Base-by-base conservation (phyloP, 1,140 invertebrate species). In the Drosophila suzukii region DNA sequence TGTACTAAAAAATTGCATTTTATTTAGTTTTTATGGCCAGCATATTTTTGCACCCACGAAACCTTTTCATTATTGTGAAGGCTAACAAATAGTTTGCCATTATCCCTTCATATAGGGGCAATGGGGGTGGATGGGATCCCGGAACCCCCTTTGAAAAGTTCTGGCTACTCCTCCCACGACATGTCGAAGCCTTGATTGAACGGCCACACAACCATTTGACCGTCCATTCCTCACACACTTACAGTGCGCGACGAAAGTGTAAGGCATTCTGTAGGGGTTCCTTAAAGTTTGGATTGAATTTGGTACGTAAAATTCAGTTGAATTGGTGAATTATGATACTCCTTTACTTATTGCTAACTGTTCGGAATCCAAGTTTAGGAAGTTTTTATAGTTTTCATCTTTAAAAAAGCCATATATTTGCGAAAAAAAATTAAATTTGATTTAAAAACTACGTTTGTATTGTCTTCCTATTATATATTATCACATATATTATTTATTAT, bases 51-150 rank as follows among this genome's bases (percentile, higher is more conserved):
- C 34, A 38, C 43, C 46, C 38, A 24, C 7, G 5, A 38, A 66
- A 34, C 39, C 41, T 30, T 65, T 75, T 15, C 17, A 7, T 12
- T 49, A 24, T 15, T 38, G 8, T 6, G 17, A n/a, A 49, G 10
- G 15, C 46, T 54, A 55, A 63, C 44, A 56, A 75, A 75, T 75
- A 75, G 72, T 75, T 62, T 43, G 72, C 54, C 65, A 76, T 76
- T 76, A 76, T 58, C 54, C 55, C 30, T 32, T n/a, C 4, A 27
- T 2, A 17, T 44, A n/a, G 8, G 43, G 43, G 15, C 46, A n/a
- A 8, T 1, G 24, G 10, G 32, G 11, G 10, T 8, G 38, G 20
- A 32, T 39, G 32, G 13, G 12, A 27, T 27, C 20, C 36, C 36
- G 7, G 38, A 38, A 13, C 24, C 12, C 34, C 6, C 20, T 20